Evolutionary conservation across 2,113 vertebrate species (phyloP).

Genomic region (Corythaeola cristata): DNA sequence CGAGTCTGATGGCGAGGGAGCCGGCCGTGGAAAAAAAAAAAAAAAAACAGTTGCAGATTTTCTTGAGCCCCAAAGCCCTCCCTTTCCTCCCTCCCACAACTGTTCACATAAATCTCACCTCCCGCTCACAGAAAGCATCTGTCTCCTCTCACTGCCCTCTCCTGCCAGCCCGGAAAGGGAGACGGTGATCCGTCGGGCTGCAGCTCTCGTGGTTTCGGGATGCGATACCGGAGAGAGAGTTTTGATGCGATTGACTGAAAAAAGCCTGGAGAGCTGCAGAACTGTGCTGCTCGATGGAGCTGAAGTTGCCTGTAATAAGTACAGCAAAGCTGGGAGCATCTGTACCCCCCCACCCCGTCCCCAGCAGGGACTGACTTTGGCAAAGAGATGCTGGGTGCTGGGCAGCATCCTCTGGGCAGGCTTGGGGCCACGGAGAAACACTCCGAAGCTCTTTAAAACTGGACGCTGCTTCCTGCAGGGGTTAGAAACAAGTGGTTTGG

Average conservation of each 20-base stretch:
- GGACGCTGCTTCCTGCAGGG: background rate
- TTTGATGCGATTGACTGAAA: background rate
- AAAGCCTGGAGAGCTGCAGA: background rate
- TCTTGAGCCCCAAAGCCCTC: background rate
- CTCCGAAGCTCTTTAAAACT: background rate
- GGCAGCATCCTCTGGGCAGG: background rate
- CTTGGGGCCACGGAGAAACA: background rate
- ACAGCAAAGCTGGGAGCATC: background rate
- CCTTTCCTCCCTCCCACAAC: background rate
- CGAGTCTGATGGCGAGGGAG: background rate
- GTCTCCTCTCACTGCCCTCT: background rate
- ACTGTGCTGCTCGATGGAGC: background rate
- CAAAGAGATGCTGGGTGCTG: background rate
- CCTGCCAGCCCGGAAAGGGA: background rate
- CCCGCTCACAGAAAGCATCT: background rate
- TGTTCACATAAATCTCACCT: background rate
- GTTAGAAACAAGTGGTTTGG: background rate
- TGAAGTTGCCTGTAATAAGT: background rate
- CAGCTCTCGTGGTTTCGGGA: background rate
- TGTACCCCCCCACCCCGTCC: rapidly evolving
- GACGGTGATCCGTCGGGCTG: background rate
- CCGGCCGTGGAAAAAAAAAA: background rate
- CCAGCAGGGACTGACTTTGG: background rate
- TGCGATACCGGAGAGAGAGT: background rate
- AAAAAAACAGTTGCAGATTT: background rate